Evolutionary conservation across 2,888 invertebrate species (phyloP).

Genomic region (Eulithis testata): DNA sequence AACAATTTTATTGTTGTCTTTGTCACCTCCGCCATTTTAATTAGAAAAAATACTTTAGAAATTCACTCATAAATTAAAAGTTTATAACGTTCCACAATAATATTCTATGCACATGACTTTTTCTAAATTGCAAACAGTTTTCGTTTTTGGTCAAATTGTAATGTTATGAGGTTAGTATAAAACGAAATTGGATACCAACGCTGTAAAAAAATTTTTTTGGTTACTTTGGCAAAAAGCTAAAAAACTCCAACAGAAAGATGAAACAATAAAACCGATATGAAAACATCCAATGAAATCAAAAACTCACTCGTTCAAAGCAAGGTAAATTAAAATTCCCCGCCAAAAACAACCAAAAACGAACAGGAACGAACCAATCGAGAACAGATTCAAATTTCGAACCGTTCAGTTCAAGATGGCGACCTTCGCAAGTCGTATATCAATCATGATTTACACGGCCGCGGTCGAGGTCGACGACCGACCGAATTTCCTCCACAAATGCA

Average conservation of each 20-base stretch:
- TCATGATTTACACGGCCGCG: conserved; percentile 79
- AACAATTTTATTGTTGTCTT: conserved; percentile 19
- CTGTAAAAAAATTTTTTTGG: background rate
- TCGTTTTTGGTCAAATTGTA: too few species aligned
- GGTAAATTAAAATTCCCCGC: conserved; percentile 36
- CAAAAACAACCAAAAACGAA: conserved; percentile 39
- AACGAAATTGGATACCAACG: too few species aligned
- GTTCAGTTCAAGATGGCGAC: conserved; percentile 81
- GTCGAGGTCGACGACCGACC: conserved; percentile 82
- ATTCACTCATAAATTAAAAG: too few species aligned
- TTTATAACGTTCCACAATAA: too few species aligned
- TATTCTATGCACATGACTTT: too few species aligned
- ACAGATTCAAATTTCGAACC: conserved; percentile 80
- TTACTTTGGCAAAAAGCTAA: background rate
- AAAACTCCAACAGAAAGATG: conserved; percentile 18
- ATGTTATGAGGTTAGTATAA: too few species aligned
- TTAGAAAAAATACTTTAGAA: too few species aligned
- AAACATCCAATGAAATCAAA: conserved; percentile 34
- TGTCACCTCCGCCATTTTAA: conserved; percentile 13
- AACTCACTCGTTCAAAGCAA: conserved; percentile 30
- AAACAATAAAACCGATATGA: conserved; percentile 31
- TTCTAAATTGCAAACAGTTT: too few species aligned
- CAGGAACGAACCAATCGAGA: conserved; percentile 66
- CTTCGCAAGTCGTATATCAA: conserved; percentile 81
- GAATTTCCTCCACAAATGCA: conserved; percentile 84